Conservation (phyloP, 2,888 invertebrate species). For the Parnassius orleans region DNA sequence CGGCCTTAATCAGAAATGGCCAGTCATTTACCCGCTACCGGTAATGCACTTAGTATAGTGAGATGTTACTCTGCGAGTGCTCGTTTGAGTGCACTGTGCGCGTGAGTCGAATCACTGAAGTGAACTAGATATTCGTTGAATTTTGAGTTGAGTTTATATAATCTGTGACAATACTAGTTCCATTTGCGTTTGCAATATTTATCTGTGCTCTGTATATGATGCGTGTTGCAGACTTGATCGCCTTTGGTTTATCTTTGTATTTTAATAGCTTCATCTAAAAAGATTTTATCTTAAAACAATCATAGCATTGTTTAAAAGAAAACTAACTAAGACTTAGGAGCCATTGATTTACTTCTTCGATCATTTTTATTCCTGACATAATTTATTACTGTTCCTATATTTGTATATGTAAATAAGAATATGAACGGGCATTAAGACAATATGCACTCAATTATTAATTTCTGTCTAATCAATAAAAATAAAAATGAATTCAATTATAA, state of each 20-base stretch:
- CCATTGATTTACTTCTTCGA: no score
- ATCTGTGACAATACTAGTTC: conserved; percentile 1
- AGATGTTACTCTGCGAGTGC: conserved; percentile 68
- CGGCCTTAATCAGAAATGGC: conserved; percentile 46
- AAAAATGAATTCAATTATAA: not conserved
- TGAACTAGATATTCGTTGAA: conserved; percentile 18
- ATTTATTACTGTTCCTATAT: no score
- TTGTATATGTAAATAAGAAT: no score
- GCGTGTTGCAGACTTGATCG: not conserved
- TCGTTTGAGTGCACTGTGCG: conserved; percentile 60
- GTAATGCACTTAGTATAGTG: conserved; percentile 64
- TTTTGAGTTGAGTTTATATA: conserved; percentile 24
- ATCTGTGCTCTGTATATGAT: conserved; percentile 29
- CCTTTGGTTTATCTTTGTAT: not conserved
- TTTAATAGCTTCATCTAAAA: no score
- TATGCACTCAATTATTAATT: no score
- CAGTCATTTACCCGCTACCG: conserved; percentile 45
- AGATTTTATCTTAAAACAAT: no score
- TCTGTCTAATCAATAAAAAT: no score
- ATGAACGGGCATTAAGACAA: no score
- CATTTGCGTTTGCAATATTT: not conserved
- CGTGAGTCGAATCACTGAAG: conserved; percentile 43
- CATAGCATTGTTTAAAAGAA: no score
- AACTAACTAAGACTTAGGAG: no score
- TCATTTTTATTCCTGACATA: no score